Evolutionary conservation across 2,888 invertebrate genomes (phyloP), one percentile per base, ranked within the genome.

Genomic region (Marronus borbonicus): DNA sequence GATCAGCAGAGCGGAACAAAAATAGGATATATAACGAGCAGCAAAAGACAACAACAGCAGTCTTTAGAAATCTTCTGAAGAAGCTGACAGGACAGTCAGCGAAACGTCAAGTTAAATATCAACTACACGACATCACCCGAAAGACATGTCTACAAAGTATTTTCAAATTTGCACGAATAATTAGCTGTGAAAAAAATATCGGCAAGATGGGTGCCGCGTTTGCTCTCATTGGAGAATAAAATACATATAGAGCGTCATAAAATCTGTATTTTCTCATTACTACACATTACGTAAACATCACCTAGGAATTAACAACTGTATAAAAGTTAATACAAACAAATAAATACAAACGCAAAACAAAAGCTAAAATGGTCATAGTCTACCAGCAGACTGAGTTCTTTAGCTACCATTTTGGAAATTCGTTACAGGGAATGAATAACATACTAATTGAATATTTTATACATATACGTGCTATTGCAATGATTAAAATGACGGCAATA

Each of bases 181-280:
- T 24, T 24, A 24, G 24, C 24, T 2, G 24, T 24, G 24, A 24
- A 24, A 24, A n/a, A 24, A 24, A 24, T 24, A 1, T 24, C 24
- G 24, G 24, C 24, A 24, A 24, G 24, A 24, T 24, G 24, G 24
- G 24, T 24, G 24, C 24, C 2, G 24, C 24, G 24, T 24, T 24
- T 24, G 24, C 24, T 24, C 24, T 1, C 24, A 24, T 2, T 2
- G 24, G 24, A 24, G 2, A 24, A 24, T 24, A 66, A n/a, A 44
- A 39, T 17, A 44, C 17, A 66, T 1, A 49, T 44, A n/a, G 14
- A 10, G 62, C 24, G 28, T n/a, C 62, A 66, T 49, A 66, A 66
- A 66, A 44, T 66, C 66, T 66, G 44, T 66, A 66, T 66, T 44
- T 66, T 66, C 44, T 66, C 66, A 66, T 66, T 20, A 62, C 31